Base-by-base conservation (phyloP, 2,888 invertebrate genomes). In the Cantharis lateralis region DNA sequence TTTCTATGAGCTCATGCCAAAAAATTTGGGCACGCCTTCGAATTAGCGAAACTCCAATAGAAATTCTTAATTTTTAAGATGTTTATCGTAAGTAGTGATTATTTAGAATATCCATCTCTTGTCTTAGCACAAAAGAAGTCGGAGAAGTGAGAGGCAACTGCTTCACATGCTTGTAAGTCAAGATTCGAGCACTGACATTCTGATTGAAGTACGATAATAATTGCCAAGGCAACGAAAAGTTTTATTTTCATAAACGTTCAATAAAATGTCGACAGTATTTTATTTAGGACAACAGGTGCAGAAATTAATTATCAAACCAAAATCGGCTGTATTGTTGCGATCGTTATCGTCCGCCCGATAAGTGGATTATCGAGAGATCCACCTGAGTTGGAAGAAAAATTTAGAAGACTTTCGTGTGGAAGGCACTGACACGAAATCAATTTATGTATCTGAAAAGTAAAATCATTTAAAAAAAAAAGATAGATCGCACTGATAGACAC, bases 51-150 rank as follows among this genome's bases (percentile, higher is more conserved):
- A 66, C 62, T 62, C 73, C 73, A 73, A 73, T 73, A 68, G 73
- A 73, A 73, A 69, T 73, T 69, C 73, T 63, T 68, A 70, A 64
- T 70, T 24, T 64, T 68, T 28, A 62, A 74, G 80, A 80, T 80
- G 79, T 76, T 80, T 79, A 80, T 80, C 80, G 76, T 75, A 72
- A 72, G 72, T 73, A 77, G 74, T 78, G 80, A 80, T 80, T 48
- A 48, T 48, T 80, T 80, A 80, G 78, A 78, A 79, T 81, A 81
- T 80, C 80, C 77, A 82, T 81, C 82, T 82, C 81, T 82, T 82
- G 82, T 81, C 80, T 81, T 75, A 78, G 76, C 76, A 76, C 79
- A 80, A 82, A 81, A 80, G 81, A 81, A 80, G 79, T 48, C n/a
- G 48, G n/a, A 48, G 78, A 73, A 78, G 81, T 76, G 76, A 62